phyloP scores from a whole-genome alignment of 2,113 vertebrate genomes.

The Xerus inauris region DNA sequence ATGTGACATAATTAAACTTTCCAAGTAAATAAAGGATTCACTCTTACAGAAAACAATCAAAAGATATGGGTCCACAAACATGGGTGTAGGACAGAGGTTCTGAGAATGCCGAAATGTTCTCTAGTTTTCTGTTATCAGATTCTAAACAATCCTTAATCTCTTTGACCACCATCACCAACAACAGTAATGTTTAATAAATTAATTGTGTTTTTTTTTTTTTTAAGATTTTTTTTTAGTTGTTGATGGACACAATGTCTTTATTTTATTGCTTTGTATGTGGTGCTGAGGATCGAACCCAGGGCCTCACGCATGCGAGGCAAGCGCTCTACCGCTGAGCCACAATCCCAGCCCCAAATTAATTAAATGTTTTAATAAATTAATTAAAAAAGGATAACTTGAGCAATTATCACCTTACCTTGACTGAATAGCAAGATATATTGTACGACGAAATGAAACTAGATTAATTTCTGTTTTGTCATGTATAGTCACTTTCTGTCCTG shows the following conservation, averaged over 20 bases:
- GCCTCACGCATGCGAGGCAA: too few relatives aligned
- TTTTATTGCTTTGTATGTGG: too few relatives aligned
- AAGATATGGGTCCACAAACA: background rate
- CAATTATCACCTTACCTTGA: constrained; percentile 91
- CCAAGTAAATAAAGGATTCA: constrained; percentile 1
- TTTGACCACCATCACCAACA: background rate
- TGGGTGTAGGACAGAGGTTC: background rate
- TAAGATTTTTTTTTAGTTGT: too few relatives aligned
- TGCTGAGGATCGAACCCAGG: too few relatives aligned
- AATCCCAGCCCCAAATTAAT: too few relatives aligned
- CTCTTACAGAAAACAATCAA: background rate
- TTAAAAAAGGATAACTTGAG: background rate
- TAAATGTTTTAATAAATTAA: too few relatives aligned
- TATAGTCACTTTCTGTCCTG: constrained; percentile 95
- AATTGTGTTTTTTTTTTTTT: too few relatives aligned
- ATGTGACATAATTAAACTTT: background rate
- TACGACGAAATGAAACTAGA: constrained; percentile 97
- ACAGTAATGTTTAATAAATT: background rate
- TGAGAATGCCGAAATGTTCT: background rate
- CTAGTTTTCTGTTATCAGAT: background rate
- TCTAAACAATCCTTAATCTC: background rate
- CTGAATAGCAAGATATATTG: constrained; percentile 99
- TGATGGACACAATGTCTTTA: too few relatives aligned
- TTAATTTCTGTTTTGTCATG: constrained; percentile 99
- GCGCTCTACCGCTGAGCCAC: too few relatives aligned